A percentile compares a stretch with the other conserved stretches of the same genome.
phyloP scores from a whole-genome alignment of 2,888 invertebrate genomes.

The Patella depressa region DNA sequence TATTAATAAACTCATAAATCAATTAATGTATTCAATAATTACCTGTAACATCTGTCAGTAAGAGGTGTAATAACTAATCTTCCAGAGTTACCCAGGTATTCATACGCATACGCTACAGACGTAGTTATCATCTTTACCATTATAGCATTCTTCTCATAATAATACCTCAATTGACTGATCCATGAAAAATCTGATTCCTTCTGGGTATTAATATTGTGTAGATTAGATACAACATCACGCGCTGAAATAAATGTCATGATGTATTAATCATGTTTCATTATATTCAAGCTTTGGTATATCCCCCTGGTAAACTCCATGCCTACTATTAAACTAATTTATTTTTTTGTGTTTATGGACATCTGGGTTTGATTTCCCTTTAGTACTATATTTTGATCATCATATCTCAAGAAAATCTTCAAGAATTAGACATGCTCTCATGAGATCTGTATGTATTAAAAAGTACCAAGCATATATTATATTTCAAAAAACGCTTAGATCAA shows the following conservation, averaged over 20 bases:
- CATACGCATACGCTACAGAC: slow-evolving; percentile 70
- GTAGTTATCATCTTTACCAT: slow-evolving; percentile 70
- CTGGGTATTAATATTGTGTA: slow-evolving; percentile 50
- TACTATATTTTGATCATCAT: too few species aligned
- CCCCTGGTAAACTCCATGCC: too few species aligned
- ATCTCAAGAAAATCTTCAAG: too few species aligned
- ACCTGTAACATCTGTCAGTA: slow-evolving; percentile 71
- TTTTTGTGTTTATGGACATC: too few species aligned
- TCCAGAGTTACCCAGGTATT: slow-evolving; percentile 70
- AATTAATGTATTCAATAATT: neutral
- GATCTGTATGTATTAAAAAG: too few species aligned
- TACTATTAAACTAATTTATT: too few species aligned
- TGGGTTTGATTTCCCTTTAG: too few species aligned
- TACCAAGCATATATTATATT: too few species aligned
- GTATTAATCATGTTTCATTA: too few species aligned
- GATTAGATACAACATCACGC: slow-evolving; percentile 67
- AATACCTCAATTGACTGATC: slow-evolving; percentile 71
- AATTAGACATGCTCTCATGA: too few species aligned
- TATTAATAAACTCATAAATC: too few species aligned
- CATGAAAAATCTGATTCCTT: slow-evolving; percentile 68
- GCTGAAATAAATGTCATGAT: slow-evolving; percentile 47
- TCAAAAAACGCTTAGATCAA: neutral
- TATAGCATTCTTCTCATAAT: slow-evolving; percentile 67
- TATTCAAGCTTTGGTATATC: too few species aligned
- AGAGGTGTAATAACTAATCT: slow-evolving; percentile 71